Percentiles rank a stretch among this genome's conserved stretches.
Evolutionary conservation across 37 sponge, comb jelly and placozoan genomes (phyloP).

Genomic region (Agelas oroides): DNA sequence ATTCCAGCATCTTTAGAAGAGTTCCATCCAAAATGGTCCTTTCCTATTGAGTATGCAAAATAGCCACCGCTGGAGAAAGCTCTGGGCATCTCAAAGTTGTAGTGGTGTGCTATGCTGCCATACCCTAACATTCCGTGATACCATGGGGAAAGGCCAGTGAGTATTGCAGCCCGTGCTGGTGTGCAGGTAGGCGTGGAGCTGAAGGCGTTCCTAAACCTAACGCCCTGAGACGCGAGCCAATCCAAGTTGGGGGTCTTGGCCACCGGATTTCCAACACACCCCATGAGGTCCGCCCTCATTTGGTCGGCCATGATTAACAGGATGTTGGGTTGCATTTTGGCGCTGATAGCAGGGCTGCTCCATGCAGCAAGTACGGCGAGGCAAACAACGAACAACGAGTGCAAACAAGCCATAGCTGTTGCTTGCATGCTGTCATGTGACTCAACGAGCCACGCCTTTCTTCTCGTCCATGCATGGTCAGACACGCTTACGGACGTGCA

Average conservation of each 20-base stretch:
- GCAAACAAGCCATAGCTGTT: too few relatives aligned
- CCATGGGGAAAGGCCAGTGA: slow-evolving; percentile 81
- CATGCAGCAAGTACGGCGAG: too few relatives aligned
- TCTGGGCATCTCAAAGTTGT: slow-evolving; percentile 61
- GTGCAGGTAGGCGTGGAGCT: slow-evolving; percentile 83
- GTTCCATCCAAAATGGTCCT: slow-evolving; percentile 86
- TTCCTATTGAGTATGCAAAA: slow-evolving; percentile 65
- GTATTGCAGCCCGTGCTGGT: slow-evolving; percentile 76
- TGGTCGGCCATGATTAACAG: slow-evolving; percentile 80
- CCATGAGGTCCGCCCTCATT: slow-evolving; percentile 58
- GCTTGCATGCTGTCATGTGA: too few relatives aligned
- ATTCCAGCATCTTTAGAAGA: slow-evolving; percentile 45
- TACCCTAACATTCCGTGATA: slow-evolving; percentile 84
- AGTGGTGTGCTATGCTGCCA: slow-evolving; percentile 50
- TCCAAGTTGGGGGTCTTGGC: slow-evolving; percentile 76
- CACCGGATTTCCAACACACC: slow-evolving; percentile 47
- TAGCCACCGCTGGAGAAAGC: slow-evolving; percentile 58
- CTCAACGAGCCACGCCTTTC: too few relatives aligned
- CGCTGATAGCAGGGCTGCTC: too few relatives aligned
- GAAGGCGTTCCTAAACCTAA: slow-evolving; percentile 59
- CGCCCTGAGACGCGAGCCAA: slow-evolving; percentile 50
- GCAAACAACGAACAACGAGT: too few relatives aligned
- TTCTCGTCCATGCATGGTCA: too few relatives aligned
- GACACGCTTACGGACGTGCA: too few relatives aligned
- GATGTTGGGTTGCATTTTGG: slow-evolving; percentile 39